Evolutionary conservation across 2,113 vertebrate genomes (phyloP).

Genomic region (Eptatretus burgeri): DNA sequence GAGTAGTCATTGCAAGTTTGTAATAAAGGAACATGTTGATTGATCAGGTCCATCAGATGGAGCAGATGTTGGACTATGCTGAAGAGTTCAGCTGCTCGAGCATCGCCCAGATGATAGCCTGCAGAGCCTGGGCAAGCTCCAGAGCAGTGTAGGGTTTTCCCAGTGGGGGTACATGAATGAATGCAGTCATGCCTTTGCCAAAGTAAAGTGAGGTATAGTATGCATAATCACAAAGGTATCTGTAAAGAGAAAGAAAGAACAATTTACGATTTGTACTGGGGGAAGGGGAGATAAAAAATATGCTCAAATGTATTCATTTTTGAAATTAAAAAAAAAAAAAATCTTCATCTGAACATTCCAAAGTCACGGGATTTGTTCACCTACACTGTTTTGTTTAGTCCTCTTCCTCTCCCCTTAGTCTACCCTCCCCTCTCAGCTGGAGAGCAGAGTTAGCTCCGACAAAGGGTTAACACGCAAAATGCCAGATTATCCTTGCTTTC

Average conservation of each 20-base stretch:
- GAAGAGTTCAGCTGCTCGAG: not conserved
- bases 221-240: constrained; percentile 3
- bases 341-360: too few species aligned
- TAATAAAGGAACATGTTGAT: too few species aligned
- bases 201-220: constrained; percentile 1
- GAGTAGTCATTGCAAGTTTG: too few species aligned
- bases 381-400: too few species aligned
- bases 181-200: not conserved
- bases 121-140: not conserved
- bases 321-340: not conserved
- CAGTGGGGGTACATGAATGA: constrained; percentile 4
- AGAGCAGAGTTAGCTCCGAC: too few species aligned
- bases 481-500: too few species aligned
- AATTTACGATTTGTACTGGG: not conserved
- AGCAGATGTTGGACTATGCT: too few species aligned
- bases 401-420: too few species aligned
- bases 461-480: too few species aligned
- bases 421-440: too few species aligned
- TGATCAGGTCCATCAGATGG: too few species aligned
- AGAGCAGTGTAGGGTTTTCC: constrained; percentile 1
- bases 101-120: not conserved
- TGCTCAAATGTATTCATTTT: not conserved
- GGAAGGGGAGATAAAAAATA: not conserved
- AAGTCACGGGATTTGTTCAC: too few species aligned
- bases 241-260: not conserved